A percentile compares a stretch with the other conserved stretches of the same genome.
These are phyloP conservation scores for Silurus meridionalis DNA, from an alignment of 2,113 vertebrate genomes.

Conservation along the genomic window DNA sequence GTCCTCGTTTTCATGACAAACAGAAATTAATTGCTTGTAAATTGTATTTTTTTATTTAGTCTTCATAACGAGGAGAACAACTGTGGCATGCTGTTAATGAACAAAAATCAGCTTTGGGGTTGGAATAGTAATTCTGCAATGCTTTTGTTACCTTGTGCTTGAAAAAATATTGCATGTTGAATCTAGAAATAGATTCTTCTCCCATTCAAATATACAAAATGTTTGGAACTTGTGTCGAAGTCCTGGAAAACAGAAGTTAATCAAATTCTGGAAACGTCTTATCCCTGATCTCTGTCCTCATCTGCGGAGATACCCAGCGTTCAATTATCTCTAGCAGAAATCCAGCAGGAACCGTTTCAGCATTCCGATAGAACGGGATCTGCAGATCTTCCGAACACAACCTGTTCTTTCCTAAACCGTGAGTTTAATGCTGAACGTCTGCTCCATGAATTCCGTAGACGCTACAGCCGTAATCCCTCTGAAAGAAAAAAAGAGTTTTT, in stretches of 20 bases:
- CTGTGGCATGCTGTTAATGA: background rate
- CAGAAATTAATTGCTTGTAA: background rate
- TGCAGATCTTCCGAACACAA: background rate
- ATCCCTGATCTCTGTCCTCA: too few relatives aligned
- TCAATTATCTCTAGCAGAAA: constrained; percentile 13
- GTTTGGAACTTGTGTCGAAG: background rate
- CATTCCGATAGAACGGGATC: background rate
- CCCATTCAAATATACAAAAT: too few relatives aligned
- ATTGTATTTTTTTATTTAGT: background rate
- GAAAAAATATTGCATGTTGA: background rate
- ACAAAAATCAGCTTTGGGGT: background rate
- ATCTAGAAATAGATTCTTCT: background rate
- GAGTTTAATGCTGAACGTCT: background rate
- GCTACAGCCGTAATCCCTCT: background rate
- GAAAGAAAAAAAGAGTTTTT: background rate
- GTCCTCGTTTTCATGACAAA: background rate
- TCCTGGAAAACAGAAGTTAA: background rate
- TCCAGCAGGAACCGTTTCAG: constrained; percentile 9
- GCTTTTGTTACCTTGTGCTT: background rate
- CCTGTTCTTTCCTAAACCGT: background rate
- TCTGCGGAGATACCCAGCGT: background rate
- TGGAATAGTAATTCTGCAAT: background rate
- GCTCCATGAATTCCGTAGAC: background rate
- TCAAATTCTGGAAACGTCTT: background rate
- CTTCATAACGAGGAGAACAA: background rate